A percentile compares a stretch with the other conserved stretches of the same genome.
Conservation (phyloP, 2,113 vertebrate species). For the Amphiprion percula region DNA sequence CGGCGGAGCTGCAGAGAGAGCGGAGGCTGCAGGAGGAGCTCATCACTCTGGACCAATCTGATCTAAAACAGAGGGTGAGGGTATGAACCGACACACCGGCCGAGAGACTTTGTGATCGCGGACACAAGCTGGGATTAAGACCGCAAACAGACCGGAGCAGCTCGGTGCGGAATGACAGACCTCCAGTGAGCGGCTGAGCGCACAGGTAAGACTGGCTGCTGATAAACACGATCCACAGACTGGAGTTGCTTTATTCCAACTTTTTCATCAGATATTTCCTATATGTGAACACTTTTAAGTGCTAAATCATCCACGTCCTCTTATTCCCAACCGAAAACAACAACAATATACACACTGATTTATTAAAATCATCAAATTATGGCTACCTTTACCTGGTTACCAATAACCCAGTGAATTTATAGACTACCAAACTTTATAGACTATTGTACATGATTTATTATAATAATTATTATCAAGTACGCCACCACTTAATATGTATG, state of each 20-base stretch:
- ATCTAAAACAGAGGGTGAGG: background rate
- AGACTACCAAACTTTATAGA: too few species aligned
- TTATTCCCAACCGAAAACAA: too few species aligned
- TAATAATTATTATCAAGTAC: too few species aligned
- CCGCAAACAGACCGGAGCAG: background rate
- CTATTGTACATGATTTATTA: too few species aligned
- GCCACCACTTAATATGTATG: too few species aligned
- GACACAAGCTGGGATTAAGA: conserved; percentile 1
- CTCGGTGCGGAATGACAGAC: background rate
- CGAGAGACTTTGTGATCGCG: conserved; percentile 1
- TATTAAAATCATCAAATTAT: background rate
- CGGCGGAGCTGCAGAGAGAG: conserved; percentile 11
- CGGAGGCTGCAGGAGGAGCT: conserved; percentile 1
- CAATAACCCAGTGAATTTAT: too few species aligned
- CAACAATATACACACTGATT: too few species aligned
- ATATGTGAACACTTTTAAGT: background rate
- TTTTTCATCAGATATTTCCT: background rate
- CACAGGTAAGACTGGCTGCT: conserved; percentile 61
- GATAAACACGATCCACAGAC: background rate
- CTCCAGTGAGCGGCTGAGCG: conserved; percentile 34
- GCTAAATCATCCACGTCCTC: background rate
- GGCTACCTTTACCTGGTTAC: too few species aligned
- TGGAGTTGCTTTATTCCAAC: conserved; percentile 39
- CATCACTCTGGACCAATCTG: background rate
- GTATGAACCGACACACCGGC: background rate